Evolutionary conservation across 2,888 invertebrate species (phyloP).

Genomic region (Lordiphosa fenestrarum): DNA sequence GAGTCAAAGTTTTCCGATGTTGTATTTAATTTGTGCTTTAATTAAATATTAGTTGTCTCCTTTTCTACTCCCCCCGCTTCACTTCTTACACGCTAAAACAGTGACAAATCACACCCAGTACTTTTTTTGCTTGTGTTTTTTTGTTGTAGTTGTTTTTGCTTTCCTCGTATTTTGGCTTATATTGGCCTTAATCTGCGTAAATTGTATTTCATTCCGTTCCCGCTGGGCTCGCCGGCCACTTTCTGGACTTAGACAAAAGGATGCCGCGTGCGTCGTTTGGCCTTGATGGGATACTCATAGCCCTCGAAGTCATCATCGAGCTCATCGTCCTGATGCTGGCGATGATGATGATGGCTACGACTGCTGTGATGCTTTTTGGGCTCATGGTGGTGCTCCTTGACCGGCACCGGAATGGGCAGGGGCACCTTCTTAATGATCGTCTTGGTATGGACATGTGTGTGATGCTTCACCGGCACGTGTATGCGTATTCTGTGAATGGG

Average conservation of each 20-base stretch:
- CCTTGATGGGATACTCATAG: constrained; percentile 78
- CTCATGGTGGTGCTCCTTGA: constrained; percentile 76
- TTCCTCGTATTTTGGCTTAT: constrained; percentile 62
- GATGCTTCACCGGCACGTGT: constrained; percentile 80
- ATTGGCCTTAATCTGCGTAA: constrained; percentile 48
- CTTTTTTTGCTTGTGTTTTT: constrained; percentile 21
- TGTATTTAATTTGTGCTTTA: constrained; percentile 50
- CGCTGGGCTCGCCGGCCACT: constrained; percentile 13
- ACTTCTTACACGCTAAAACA: constrained; percentile 44
- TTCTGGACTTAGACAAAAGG: constrained; percentile 69
- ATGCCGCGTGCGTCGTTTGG: constrained; percentile 76
- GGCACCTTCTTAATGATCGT: constrained; percentile 80
- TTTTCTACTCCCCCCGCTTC: constrained; percentile 27
- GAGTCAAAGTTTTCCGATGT: constrained; percentile 7
- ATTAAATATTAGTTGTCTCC: constrained; percentile 53
- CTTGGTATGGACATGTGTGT: constrained; percentile 80
- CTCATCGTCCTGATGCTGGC: constrained; percentile 61
- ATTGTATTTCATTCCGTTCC: constrained; percentile 44
- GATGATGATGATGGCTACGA: constrained; percentile 61
- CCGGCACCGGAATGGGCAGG: constrained; percentile 78
- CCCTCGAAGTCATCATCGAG: constrained; percentile 78
- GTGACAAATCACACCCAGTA: constrained; percentile 72
- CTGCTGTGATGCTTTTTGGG: constrained; percentile 67
- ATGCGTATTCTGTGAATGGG: constrained; percentile 75
- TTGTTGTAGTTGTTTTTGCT: constrained; percentile 16